phyloP scores from a whole-genome alignment of 2,113 vertebrate species.

The Antechinus flavipes region DNA sequence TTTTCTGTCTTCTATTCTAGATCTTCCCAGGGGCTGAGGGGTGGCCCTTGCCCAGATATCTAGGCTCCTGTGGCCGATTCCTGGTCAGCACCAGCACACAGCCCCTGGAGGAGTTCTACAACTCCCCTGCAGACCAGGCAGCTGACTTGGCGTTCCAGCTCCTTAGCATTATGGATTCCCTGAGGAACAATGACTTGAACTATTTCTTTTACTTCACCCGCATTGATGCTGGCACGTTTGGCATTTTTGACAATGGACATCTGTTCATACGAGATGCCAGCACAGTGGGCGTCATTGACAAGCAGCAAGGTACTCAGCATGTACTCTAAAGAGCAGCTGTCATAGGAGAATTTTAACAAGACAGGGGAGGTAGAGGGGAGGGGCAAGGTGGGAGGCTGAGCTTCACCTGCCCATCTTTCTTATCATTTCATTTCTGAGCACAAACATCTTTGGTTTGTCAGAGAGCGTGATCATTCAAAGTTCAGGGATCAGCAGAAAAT shows the following conservation, averaged over 20 bases:
- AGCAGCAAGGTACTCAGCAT: constrained; percentile 87
- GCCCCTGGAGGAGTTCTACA: constrained; percentile 83
- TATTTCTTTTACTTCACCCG: constrained; percentile 90
- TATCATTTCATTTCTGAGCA: background rate
- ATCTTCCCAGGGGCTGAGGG: constrained; percentile 90
- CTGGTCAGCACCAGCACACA: constrained; percentile 85
- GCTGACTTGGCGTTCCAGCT: constrained; percentile 89
- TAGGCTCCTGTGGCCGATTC: constrained; percentile 89
- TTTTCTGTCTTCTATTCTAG: constrained; percentile 72
- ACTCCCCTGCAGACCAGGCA: constrained; percentile 76
- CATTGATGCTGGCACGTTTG: constrained; percentile 87
- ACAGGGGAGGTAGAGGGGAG: constrained; percentile 24
- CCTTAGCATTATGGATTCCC: constrained; percentile 84
- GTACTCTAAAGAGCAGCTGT: constrained; percentile 68
- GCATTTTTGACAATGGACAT: constrained; percentile 87
- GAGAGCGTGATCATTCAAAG: constrained; percentile 38
- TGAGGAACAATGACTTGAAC: constrained; percentile 88
- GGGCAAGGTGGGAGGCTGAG: background rate
- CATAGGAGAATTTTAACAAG: constrained; percentile 36
- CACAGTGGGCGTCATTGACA: constrained; percentile 89
- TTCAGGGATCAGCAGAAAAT: background rate
- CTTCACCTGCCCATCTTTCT: constrained; percentile 23
- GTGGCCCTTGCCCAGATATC: constrained; percentile 90
- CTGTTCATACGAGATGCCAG: constrained; percentile 91
- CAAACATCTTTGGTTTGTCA: background rate